Conservation (phyloP, 2,113 vertebrate species). For the Xiphophorus couchianus region DNA sequence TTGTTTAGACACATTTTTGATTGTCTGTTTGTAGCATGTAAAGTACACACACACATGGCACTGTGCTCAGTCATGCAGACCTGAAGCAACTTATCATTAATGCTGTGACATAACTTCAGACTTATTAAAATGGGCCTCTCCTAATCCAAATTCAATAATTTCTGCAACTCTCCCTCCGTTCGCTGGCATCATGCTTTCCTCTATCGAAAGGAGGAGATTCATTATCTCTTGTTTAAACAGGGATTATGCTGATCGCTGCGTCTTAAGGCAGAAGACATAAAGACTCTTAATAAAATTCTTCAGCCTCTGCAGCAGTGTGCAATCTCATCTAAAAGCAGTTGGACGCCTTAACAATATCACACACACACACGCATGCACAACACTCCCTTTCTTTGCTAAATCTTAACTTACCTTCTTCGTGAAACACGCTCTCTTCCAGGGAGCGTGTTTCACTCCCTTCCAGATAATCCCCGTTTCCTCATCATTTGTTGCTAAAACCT, state of each 20-base stretch:
- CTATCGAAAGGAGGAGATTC: conserved; percentile 75
- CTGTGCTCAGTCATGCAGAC: conserved; percentile 20
- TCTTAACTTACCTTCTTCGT: conserved; percentile 24
- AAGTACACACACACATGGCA: not conserved
- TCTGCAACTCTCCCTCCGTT: conserved; percentile 64
- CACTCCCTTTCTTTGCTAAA: conserved; percentile 29
- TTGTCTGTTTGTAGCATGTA: too few relatives aligned
- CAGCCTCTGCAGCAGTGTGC: conserved; percentile 66
- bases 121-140: conserved; percentile 75
- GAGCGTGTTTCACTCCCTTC: conserved; percentile 1
- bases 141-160: conserved; percentile 83
- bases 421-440: not conserved
- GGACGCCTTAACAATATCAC: conserved; percentile 15
- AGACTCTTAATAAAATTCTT: conserved; percentile 82
- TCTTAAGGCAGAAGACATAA: conserved; percentile 78
- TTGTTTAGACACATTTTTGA: too few relatives aligned
- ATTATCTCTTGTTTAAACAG: conserved; percentile 83
- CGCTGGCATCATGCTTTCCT: conserved; percentile 59
- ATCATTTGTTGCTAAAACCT: conserved; percentile 41
- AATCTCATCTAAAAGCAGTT: conserved; percentile 68
- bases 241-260: conserved; percentile 81
- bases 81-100: conserved; percentile 72
- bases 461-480: conserved; percentile 29
- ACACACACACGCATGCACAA: conserved; percentile 10
- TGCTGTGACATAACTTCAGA: conserved; percentile 73